phyloP scores from a whole-genome alignment of 2,797 vertebrate genomes.

The Discoglossus pictus region DNA sequence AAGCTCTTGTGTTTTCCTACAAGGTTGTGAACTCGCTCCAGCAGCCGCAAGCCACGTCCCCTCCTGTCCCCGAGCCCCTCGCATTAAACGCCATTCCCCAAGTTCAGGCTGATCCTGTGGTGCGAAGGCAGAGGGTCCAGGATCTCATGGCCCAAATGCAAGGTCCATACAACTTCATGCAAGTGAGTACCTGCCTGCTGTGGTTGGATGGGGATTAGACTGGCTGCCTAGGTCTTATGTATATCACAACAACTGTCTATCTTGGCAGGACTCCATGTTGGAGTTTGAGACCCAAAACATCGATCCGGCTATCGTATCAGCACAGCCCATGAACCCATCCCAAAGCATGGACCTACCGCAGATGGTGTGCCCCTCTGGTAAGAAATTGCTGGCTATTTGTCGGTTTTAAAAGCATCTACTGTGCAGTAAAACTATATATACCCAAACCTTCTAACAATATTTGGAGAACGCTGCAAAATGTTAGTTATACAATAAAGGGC shows the following conservation, averaged over 20 bases:
- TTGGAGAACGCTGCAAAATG: too few relatives aligned
- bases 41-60: slow-evolving; percentile 80
- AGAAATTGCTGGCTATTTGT: slow-evolving; percentile 53
- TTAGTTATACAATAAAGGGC: too few relatives aligned
- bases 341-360: slow-evolving; percentile 87
- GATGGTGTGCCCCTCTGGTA: slow-evolving; percentile 90
- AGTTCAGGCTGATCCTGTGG: slow-evolving; percentile 82
- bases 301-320: slow-evolving; percentile 96
- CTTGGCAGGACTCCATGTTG: slow-evolving; percentile 90
- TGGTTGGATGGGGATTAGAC: too few relatives aligned
- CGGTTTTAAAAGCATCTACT: too few relatives aligned
- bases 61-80: slow-evolving; percentile 78
- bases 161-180: slow-evolving; percentile 98
- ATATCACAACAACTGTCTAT: neutral
- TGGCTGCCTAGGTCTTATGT: neutral
- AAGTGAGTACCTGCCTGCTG: slow-evolving; percentile 70
- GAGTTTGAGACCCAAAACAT: slow-evolving; percentile 95
- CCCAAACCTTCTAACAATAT: too few relatives aligned
- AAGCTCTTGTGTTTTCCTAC: slow-evolving; percentile 11
- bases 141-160: slow-evolving; percentile 99
- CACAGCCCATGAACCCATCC: slow-evolving; percentile 92
- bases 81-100: slow-evolving; percentile 69
- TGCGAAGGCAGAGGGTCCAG: slow-evolving; percentile 92
- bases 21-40: slow-evolving; percentile 90
- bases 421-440: too few relatives aligned